Evolutionary conservation across 2,113 vertebrate genomes (phyloP).

Genomic region (Trochalopteron elliotii): DNA sequence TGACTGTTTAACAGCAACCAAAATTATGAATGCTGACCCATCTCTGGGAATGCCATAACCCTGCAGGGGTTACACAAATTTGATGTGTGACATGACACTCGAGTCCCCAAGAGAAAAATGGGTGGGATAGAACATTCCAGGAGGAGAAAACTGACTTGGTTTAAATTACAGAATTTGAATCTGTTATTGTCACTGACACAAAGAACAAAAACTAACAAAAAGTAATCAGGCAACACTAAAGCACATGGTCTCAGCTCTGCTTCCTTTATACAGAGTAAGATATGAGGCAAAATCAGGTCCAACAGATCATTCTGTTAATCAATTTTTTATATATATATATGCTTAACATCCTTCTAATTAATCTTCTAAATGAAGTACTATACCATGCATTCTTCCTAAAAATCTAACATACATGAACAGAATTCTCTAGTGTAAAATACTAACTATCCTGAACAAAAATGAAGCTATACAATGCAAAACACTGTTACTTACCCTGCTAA

Average conservation of each 20-base stretch:
- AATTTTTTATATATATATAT: not conserved
- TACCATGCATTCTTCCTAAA: not conserved
- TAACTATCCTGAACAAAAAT: not conserved
- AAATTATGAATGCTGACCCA: not conserved
- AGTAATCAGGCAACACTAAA: not conserved
- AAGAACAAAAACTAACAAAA: not conserved
- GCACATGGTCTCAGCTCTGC: not conserved
- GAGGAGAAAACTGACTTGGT: not conserved
- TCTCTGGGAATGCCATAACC: conserved; percentile 6
- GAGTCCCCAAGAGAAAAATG: not conserved
- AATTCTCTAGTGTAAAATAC: not conserved
- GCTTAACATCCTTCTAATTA: not conserved
- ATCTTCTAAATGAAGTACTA: not conserved
- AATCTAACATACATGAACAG: not conserved
- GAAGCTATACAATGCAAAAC: not conserved
- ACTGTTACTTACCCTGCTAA: not conserved
- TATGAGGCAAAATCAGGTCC: not conserved
- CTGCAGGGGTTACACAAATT: not conserved
- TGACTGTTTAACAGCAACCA: not conserved
- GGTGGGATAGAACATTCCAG: conserved; percentile 6
- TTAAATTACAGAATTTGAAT: not conserved
- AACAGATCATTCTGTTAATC: not conserved
- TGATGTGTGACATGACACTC: not conserved
- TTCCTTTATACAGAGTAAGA: not conserved
- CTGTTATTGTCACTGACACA: not conserved